Evolutionary conservation across 2,888 invertebrate genomes (phyloP).

Genomic region (Rotaria socialis): DNA sequence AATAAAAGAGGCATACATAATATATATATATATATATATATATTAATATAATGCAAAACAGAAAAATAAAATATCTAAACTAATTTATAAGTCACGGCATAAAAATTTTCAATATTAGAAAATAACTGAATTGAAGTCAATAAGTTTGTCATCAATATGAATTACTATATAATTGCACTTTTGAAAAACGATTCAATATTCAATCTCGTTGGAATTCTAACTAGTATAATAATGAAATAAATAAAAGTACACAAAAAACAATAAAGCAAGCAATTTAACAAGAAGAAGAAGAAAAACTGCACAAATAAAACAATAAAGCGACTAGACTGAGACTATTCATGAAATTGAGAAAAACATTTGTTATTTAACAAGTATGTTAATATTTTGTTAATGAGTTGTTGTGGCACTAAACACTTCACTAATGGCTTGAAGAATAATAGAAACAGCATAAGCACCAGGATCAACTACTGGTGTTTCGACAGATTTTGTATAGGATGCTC

Average conservation of each 20-base stretch:
- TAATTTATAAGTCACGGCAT: too few relatives aligned
- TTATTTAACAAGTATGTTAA: too few relatives aligned
- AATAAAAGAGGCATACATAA: too few relatives aligned
- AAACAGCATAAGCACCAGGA: slow-evolving; percentile 70
- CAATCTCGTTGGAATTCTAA: neutral
- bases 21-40: too few relatives aligned
- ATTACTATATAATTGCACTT: neutral
- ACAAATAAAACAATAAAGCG: neutral
- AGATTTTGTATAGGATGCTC: slow-evolving; percentile 69
- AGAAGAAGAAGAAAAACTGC: neutral
- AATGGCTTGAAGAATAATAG: slow-evolving; percentile 66
- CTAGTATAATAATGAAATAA: neutral
- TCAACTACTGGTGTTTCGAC: slow-evolving; percentile 63
- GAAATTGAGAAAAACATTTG: too few relatives aligned
- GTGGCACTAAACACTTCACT: slow-evolving; percentile 47
- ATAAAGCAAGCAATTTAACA: neutral
- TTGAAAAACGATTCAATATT: neutral
- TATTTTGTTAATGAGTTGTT: neutral
- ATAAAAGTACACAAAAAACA: neutral
- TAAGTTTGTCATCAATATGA: neutral
- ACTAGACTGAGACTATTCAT: neutral
- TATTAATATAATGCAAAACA: too few relatives aligned
- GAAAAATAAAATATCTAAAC: too few relatives aligned
- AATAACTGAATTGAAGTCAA: too few relatives aligned
- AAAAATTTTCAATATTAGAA: too few relatives aligned